phyloP scores from a whole-genome alignment of 2,113 vertebrate genomes.

The Benitochromis conjunctus region DNA sequence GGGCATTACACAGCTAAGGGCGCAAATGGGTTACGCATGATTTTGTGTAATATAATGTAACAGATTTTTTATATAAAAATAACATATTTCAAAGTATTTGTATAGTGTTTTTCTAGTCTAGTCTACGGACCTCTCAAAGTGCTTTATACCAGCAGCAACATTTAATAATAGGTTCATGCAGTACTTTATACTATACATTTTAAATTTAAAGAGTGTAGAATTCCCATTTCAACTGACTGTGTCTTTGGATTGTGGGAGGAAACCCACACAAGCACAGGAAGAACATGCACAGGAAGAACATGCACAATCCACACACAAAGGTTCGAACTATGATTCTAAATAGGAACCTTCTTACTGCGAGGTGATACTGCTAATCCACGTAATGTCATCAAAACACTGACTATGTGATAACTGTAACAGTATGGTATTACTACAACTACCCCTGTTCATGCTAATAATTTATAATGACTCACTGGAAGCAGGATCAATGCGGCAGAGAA shows the following conservation, averaged over 20 bases:
- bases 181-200: neutral
- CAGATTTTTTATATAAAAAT: neutral
- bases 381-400: neutral
- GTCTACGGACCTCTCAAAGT: neutral
- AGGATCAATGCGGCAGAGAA: neutral
- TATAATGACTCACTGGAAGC: neutral
- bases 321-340: neutral
- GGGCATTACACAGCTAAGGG: constrained; percentile 29
- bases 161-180: neutral
- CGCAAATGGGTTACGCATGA: neutral
- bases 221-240: neutral
- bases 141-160: neutral
- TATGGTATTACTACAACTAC: neutral
- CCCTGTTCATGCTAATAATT: neutral
- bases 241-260: neutral
- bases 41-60: neutral
- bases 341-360: neutral
- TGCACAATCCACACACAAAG: neutral
- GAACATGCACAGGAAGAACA: neutral
- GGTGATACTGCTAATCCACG: rapidly evolving
- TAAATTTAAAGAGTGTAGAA: neutral
- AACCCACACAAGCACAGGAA: neutral
- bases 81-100: neutral
- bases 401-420: neutral
- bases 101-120: neutral